These are phyloP conservation scores for Hippocampus zosterae DNA, from an alignment of 2,113 vertebrate species.

Conservation along the genomic window DNA sequence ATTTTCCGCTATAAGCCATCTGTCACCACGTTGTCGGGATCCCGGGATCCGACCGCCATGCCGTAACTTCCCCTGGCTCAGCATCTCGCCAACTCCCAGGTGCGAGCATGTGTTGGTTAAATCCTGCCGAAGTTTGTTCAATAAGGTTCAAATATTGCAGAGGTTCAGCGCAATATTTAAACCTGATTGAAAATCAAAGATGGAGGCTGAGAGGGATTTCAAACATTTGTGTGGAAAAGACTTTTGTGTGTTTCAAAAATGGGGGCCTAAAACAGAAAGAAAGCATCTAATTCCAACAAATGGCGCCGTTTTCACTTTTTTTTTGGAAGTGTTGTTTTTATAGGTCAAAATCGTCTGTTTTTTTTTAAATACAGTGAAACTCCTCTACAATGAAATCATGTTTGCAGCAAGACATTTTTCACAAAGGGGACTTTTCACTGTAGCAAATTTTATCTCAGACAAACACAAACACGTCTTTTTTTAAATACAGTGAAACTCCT, in stretches of 20 bases:
- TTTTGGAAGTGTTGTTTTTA: too few species aligned
- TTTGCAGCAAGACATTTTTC: too few species aligned
- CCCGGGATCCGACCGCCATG: constrained; percentile 21
- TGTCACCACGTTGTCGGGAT: constrained; percentile 58
- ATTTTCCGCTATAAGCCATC: constrained; percentile 52
- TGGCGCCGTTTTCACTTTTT: not conserved
- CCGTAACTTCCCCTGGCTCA: not conserved
- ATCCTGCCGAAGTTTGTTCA: constrained; percentile 44
- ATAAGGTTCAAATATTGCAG: constrained; percentile 51
- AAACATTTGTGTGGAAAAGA: not conserved
- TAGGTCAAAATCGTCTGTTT: too few species aligned
- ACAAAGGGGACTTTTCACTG: too few species aligned
- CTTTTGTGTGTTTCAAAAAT: not conserved
- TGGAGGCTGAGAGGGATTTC: constrained; percentile 27
- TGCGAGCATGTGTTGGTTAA: constrained; percentile 39
- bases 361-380: too few species aligned
- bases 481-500: too few species aligned
- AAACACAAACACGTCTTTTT: too few species aligned
- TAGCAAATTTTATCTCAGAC: too few species aligned
- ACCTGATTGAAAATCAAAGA: constrained; percentile 24
- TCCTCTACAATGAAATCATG: too few species aligned
- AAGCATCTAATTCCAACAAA: not conserved
- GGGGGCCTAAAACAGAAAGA: not conserved
- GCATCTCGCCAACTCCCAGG: constrained; percentile 46
- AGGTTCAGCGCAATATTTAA: constrained; percentile 51